Conservation (phyloP, 2,888 invertebrate genomes). For the Allolobophora icterica region DNA sequence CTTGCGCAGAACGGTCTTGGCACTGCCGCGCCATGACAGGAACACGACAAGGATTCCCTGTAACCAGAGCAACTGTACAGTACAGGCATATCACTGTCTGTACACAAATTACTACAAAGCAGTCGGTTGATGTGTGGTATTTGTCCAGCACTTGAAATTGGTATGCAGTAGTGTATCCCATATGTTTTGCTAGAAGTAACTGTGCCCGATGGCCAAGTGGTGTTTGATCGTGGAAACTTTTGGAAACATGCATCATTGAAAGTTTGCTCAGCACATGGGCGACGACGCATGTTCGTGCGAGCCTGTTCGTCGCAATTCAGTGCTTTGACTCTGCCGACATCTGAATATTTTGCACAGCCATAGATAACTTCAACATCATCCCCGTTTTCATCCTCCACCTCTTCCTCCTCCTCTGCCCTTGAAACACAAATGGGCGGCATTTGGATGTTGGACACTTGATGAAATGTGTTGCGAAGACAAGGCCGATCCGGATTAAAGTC, state of each 20-base stretch:
- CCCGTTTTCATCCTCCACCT: background rate
- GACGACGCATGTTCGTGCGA: background rate
- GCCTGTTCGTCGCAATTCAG: background rate
- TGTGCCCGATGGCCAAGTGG: too few species aligned
- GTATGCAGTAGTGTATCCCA: background rate
- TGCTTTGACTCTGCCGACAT: background rate
- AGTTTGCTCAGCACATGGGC: background rate
- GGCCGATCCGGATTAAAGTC: background rate
- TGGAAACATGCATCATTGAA: background rate
- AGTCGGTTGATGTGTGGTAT: background rate
- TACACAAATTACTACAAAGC: background rate
- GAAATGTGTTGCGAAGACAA: background rate
- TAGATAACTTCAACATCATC: background rate
- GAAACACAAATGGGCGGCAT: background rate
- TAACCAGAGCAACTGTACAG: background rate
- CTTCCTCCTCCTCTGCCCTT: background rate
- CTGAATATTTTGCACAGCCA: background rate
- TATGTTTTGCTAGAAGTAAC: background rate
- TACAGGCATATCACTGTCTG: background rate
- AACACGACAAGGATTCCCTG: background rate
- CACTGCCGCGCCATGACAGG: background rate
- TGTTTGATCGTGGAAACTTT: background rate
- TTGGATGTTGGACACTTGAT: background rate
- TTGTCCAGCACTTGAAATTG: conserved; percentile 7
- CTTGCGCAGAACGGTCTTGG: background rate